Conservation (phyloP, 2,888 invertebrate genomes). For the Taphrorychus bicolor region DNA sequence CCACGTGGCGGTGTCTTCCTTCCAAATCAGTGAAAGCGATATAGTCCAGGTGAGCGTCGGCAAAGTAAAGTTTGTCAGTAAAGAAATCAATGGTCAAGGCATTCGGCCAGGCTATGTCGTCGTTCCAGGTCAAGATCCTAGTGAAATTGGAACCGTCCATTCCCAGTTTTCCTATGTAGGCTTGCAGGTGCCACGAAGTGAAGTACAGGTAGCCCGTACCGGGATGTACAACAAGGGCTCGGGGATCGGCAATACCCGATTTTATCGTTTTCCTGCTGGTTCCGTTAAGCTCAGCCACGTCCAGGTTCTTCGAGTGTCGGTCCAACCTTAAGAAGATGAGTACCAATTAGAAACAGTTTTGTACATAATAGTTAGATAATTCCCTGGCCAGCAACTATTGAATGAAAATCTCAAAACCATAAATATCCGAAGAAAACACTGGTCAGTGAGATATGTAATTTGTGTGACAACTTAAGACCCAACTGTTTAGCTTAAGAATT, state of each 20-base stretch:
- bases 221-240: constrained; percentile 95
- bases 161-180: constrained; percentile 95
- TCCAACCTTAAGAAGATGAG: too few relatives aligned
- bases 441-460: too few relatives aligned
- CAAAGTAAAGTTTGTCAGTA: constrained; percentile 95
- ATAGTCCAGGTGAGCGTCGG: constrained; percentile 97
- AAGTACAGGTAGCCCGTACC: constrained; percentile 93
- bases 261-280: constrained; percentile 88
- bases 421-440: too few relatives aligned
- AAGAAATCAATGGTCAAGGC: constrained; percentile 96
- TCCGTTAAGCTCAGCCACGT: constrained; percentile 94
- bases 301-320: constrained; percentile 91
- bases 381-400: too few relatives aligned
- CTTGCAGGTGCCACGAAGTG: constrained; percentile 95
- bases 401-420: too few relatives aligned
- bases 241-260: constrained; percentile 89
- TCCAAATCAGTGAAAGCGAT: constrained; percentile 95
- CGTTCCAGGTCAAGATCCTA: constrained; percentile 87
- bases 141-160: constrained; percentile 96
- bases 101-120: constrained; percentile 98
- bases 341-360: too few relatives aligned
- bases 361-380: too few relatives aligned
- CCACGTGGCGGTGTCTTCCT: constrained; percentile 85
- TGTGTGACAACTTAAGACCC: too few relatives aligned
- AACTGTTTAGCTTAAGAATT: too few relatives aligned